Evolutionary conservation across 1,140 invertebrate genomes (phyloP), one percentile per base, ranked within the genome.

Genomic region (Macrocentrus cingulum): DNA sequence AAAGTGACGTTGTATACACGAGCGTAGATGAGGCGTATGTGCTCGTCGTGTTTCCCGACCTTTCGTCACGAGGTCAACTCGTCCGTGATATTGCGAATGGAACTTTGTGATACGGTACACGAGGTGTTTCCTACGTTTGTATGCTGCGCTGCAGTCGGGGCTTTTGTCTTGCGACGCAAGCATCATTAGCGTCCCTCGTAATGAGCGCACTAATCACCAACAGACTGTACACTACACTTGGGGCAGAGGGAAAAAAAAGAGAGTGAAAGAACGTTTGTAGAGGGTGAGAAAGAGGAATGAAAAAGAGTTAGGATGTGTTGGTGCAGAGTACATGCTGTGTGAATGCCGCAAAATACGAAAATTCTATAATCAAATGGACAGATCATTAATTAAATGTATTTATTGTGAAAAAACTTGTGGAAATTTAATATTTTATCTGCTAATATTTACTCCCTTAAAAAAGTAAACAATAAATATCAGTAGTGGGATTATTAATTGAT

Each of bases 171-270:
- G 50, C 57, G 68, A 67, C 66, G 67, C 70, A 75, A 69, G 72
- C 72, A 70, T 74, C 74, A 72, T 75, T 75, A 76, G 73, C 69
- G 69, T 76, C 68, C 57, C 52, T 52, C 65, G 64, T 77, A 78
- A 76, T 75, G 75, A 78, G 72, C 71, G 67, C 68, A 68, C 74
- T 76, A 78, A 78, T 76, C 74, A 76, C 72, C 70, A 58, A 68
- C 68, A 66, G 67, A 63, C 66, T 68, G 64, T 56, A 48, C 46
- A 58, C 39, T 59, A 48, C 65, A 55, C 44, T 54, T 37, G 65
- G 49, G 57, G 29, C 52, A 57, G 50, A 45, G 61, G 62, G 62
- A 64, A 57, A 58, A 46, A 53, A 54, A 20, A 63, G 56, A 58
- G 51, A 58, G 60, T 61, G 60, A 55, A 59, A 48, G 34, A 48